These are phyloP conservation scores for Pyrrhia umbra DNA, from an alignment of 2,888 invertebrate genomes.

Conservation along the genomic window DNA sequence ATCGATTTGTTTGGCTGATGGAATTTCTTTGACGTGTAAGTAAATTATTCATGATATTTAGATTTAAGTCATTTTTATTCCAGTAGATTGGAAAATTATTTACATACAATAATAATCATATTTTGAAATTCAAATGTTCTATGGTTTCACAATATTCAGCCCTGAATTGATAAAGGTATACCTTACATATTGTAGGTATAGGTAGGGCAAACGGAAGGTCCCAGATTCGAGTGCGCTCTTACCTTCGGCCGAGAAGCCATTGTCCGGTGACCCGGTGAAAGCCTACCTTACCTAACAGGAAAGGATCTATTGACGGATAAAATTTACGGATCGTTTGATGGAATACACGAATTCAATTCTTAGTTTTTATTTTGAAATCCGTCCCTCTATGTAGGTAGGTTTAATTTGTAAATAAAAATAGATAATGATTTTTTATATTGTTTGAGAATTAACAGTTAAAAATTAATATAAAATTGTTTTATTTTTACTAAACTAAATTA, in stretches of 20 bases:
- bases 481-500: too few relatives aligned
- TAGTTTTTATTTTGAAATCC: not conserved
- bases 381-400: too few relatives aligned
- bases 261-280: slow-evolving; percentile 32
- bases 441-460: too few relatives aligned
- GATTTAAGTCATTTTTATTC: not conserved
- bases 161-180: too few relatives aligned
- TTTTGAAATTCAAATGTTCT: too few relatives aligned
- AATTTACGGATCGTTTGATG: not conserved
- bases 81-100: too few relatives aligned
- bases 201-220: slow-evolving; percentile 10
- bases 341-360: slow-evolving; percentile 7
- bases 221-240: slow-evolving; percentile 45
- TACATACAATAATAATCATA: too few relatives aligned
- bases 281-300: slow-evolving; percentile 3
- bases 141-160: too few relatives aligned
- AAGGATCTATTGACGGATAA: slow-evolving; percentile 11
- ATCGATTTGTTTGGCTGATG: slow-evolving; percentile 53
- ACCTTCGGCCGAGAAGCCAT: slow-evolving; percentile 31
- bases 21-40: slow-evolving; percentile 47
- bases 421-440: too few relatives aligned
- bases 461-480: too few relatives aligned
- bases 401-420: too few relatives aligned
- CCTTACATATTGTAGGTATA: not conserved
- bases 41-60: slow-evolving; percentile 19